Percentiles rank a stretch among this genome's conserved stretches.
Conservation (phyloP, 2,113 vertebrate species). For the Eublepharis macularius region DNA sequence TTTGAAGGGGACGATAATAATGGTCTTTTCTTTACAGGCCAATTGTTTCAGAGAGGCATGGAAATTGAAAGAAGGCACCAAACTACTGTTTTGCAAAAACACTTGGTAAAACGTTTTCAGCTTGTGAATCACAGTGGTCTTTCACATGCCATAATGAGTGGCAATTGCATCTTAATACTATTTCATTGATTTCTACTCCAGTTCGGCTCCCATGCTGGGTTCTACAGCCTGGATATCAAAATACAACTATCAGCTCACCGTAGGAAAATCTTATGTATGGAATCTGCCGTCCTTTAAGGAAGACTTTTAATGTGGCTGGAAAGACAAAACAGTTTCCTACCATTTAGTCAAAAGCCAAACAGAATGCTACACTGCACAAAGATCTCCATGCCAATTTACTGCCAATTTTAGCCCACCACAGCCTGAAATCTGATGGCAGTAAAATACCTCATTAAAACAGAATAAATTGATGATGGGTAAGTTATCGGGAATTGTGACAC, state of each 20-base stretch:
- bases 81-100: conserved; percentile 68
- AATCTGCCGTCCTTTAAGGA: background rate
- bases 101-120: conserved; percentile 66
- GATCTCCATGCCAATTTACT: background rate
- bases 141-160: conserved; percentile 70
- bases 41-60: conserved; percentile 49
- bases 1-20: conserved; percentile 66
- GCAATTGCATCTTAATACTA: conserved; percentile 74
- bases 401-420: background rate
- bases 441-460: too few relatives aligned
- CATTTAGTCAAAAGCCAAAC: background rate
- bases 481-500: too few relatives aligned
- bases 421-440: background rate
- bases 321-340: background rate
- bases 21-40: conserved; percentile 68
- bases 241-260: conserved; percentile 48
- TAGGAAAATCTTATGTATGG: conserved; percentile 19
- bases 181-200: conserved; percentile 74
- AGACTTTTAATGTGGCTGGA: conserved; percentile 21
- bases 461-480: too few relatives aligned
- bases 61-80: conserved; percentile 65
- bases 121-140: conserved; percentile 72
- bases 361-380: background rate
- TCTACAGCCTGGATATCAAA: conserved; percentile 58
- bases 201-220: conserved; percentile 70